phyloP scores from a whole-genome alignment of 2,888 invertebrate genomes.

The Lagria hirta region DNA sequence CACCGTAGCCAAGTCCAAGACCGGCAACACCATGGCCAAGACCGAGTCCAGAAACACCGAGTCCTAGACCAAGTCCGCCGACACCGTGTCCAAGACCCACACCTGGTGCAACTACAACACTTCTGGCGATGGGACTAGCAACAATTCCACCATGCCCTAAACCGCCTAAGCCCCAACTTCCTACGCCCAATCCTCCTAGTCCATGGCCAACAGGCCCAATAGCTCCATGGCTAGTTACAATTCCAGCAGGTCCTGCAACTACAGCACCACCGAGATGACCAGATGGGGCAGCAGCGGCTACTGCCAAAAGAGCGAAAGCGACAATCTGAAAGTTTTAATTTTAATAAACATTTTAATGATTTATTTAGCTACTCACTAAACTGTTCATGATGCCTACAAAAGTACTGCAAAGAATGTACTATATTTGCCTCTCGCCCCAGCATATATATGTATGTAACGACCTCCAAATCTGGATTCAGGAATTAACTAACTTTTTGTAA shows the following conservation, averaged over 20 bases:
- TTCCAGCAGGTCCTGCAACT: slow-evolving; percentile 28
- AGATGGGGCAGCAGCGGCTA: slow-evolving; percentile 29
- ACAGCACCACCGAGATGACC: slow-evolving; percentile 28
- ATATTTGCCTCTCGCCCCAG: too few relatives aligned
- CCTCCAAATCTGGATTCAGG: too few relatives aligned
- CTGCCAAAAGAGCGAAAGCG: slow-evolving; percentile 25
- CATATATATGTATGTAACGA: too few relatives aligned
- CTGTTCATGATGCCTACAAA: too few relatives aligned
- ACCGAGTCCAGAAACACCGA: too few relatives aligned
- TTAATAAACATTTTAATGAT: too few relatives aligned
- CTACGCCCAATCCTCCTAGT: slow-evolving; percentile 1
- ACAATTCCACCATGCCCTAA: neutral
- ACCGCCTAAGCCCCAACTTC: neutral
- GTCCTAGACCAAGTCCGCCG: too few relatives aligned
- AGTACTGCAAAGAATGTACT: too few relatives aligned
- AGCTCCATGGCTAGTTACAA: slow-evolving; percentile 33
- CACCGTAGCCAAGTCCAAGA: too few relatives aligned
- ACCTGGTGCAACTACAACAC: slow-evolving; percentile 5
- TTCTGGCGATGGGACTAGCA: neutral
- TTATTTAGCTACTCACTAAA: slow-evolving; percentile 20
- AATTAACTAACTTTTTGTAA: too few relatives aligned
- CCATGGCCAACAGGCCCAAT: slow-evolving; percentile 17
- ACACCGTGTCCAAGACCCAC: slow-evolving; percentile 13
- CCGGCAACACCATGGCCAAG: slow-evolving; percentile 29
- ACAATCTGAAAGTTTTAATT: slow-evolving; percentile 23